Base-by-base conservation (phyloP, 2,888 invertebrate genomes). In the Gasteruption jaculator region DNA sequence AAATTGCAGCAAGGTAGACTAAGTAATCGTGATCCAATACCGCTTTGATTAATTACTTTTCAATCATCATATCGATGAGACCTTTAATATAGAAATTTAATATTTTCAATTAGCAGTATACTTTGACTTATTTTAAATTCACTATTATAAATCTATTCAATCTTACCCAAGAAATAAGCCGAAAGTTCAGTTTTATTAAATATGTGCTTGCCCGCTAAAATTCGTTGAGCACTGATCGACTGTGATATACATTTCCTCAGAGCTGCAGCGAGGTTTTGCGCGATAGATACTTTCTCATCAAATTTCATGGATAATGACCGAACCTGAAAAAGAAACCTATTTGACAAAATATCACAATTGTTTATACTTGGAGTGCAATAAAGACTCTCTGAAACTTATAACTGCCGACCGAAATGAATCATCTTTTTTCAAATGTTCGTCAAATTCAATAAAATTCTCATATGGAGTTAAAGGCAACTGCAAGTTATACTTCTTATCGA, bases 251-350 rank as follows among this genome's bases (percentile, higher is more conserved):
- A 33, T 10, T 33, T 33, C 4, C 10, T 16, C 4, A 33, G 16
- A 10, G 22, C 22, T 16, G 33, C 19, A 14, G 15, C 14, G 7
- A 33, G 16, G 22, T 33, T 19, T 19, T 33, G 12, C 2, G 33
- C 2, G 22, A 33, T 16, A 14, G 33, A 18, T 33, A 22, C 7
- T 33, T 33, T 33, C 19, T 16, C 7, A 10, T 33, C 33, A 19
- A 16, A 33, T 19, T 33, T 19, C 2, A 19, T 14, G 2, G 33
- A 16, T 4, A 33, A 19, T 14, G 33, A 14, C 8, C 8, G 2
- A 8, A 33, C 33, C 33, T 33, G 33, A 14, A 33, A 33, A 14
- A 7, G n/a, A 29, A 29, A 7, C 30, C 7, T 18, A 18, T 29
- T 16, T 7, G 8, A 10, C 10, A 5, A 29, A 29, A 16, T 16